Evolutionary conservation across 2,888 invertebrate genomes (phyloP).

Genomic region (Drosophila mimetica): DNA sequence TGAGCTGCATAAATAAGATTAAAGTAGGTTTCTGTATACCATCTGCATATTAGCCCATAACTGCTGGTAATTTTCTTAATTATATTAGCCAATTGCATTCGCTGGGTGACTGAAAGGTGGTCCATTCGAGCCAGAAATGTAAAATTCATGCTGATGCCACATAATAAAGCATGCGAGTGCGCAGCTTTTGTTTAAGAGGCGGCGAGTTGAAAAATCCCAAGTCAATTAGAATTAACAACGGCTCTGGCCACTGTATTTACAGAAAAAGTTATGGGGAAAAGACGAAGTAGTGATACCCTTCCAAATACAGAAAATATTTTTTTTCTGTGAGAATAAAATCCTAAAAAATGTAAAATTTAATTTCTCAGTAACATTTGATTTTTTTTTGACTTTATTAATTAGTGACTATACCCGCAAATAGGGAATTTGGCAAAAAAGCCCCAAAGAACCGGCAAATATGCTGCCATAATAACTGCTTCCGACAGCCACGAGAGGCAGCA

Average conservation of each 20-base stretch:
- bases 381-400: not conserved
- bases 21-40: not conserved
- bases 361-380: not conserved
- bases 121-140: not conserved
- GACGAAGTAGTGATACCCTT: not conserved
- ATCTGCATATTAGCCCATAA: not conserved
- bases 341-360: too few species aligned
- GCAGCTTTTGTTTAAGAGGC: slow-evolving; percentile 33
- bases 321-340: not conserved
- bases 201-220: slow-evolving; percentile 63
- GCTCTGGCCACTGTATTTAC: slow-evolving; percentile 1
- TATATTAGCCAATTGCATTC: not conserved
- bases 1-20: slow-evolving; percentile 23
- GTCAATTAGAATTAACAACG: slow-evolving; percentile 68
- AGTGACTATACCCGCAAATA: not conserved
- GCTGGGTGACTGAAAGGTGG: not conserved
- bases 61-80: slow-evolving; percentile 3
- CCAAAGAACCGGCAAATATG: slow-evolving; percentile 65
- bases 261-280: not conserved
- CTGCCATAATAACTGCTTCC: slow-evolving; percentile 76
- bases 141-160: slow-evolving; percentile 8
- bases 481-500: slow-evolving; percentile 45
- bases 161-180: slow-evolving; percentile 42
- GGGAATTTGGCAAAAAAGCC: slow-evolving; percentile 46
- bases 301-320: too few species aligned